Conservation (phyloP, 2,888 invertebrate genomes). For the Pristionchus exspectatus region DNA sequence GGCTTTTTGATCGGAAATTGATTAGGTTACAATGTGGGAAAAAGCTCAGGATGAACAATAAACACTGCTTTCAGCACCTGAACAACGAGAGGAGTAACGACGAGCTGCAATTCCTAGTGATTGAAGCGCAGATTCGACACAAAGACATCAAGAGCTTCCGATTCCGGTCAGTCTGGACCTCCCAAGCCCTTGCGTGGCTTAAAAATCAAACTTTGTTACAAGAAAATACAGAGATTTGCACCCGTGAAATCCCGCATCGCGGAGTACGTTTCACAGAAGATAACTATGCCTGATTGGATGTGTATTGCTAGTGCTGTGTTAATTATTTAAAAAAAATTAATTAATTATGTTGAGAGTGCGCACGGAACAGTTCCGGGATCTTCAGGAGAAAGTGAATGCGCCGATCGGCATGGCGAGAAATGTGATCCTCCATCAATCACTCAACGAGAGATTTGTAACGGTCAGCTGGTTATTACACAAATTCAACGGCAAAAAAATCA, state of each 20-base stretch:
- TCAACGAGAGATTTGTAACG: constrained; percentile 89
- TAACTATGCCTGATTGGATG: neutral
- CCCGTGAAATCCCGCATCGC: no score
- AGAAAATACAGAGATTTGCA: no score
- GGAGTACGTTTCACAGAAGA: no score
- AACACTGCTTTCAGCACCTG: neutral
- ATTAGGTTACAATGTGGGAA: neutral
- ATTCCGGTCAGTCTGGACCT: constrained; percentile 30
- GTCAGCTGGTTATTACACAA: constrained; percentile 81
- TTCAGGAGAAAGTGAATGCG: constrained; percentile 86
- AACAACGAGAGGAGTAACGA: constrained; percentile 35
- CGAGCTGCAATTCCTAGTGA: constrained; percentile 41
- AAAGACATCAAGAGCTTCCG: constrained; percentile 50
- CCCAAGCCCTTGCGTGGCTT: no score
- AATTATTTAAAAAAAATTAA: neutral
- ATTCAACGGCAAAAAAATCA: no score
- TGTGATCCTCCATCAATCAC: constrained; percentile 87
- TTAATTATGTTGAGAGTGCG: constrained; percentile 24
- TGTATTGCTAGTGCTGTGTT: neutral
- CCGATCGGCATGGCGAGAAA: constrained; percentile 86
- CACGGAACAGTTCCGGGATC: constrained; percentile 83
- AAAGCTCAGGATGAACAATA: neutral
- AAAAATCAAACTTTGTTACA: no score
- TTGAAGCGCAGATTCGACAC: constrained; percentile 44
- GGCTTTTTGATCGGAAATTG: neutral